These are phyloP conservation scores for Diachasma alloeum DNA, from an alignment of 1,140 invertebrate species.

Conservation along the genomic window DNA sequence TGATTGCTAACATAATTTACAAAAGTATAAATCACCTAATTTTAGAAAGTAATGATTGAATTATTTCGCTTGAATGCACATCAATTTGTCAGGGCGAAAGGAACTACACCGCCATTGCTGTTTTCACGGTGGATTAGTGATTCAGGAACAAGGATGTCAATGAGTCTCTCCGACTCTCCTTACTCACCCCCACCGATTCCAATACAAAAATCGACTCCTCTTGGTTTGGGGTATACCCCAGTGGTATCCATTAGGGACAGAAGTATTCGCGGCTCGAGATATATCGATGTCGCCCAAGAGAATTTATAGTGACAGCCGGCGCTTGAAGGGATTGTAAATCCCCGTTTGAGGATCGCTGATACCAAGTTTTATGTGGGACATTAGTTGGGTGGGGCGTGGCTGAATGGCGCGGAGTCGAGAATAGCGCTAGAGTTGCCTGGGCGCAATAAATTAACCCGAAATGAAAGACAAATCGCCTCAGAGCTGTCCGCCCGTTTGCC, in stretches of 20 bases:
- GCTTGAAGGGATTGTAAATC: slow-evolving; percentile 67
- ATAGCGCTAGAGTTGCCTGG: slow-evolving; percentile 50
- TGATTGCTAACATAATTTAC: too few species aligned
- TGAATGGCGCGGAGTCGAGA: slow-evolving; percentile 58
- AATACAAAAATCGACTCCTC: neutral
- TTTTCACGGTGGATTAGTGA: neutral
- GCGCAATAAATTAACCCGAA: slow-evolving; percentile 65
- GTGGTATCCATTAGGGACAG: slow-evolving; percentile 64
- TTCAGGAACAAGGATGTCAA: slow-evolving; percentile 1
- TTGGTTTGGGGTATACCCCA: slow-evolving; percentile 11
- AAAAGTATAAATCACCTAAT: too few species aligned
- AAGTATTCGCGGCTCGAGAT: slow-evolving; percentile 61
- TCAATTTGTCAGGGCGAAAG: too few species aligned
- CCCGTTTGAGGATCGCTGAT: slow-evolving; percentile 67
- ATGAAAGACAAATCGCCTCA: slow-evolving; percentile 66
- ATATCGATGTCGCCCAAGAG: slow-evolving; percentile 59
- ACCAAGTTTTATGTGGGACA: slow-evolving; percentile 67
- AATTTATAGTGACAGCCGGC: slow-evolving; percentile 63
- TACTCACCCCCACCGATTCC: neutral
- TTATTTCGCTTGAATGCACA: too few species aligned
- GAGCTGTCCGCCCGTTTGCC: slow-evolving; percentile 65
- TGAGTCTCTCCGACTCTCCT: neutral
- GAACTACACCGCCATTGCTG: neutral
- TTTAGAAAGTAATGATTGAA: too few species aligned
- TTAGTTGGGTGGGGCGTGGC: slow-evolving; percentile 65